phyloP scores from a whole-genome alignment of 2,888 invertebrate genomes.

The Drosophila flavopinicola region DNA sequence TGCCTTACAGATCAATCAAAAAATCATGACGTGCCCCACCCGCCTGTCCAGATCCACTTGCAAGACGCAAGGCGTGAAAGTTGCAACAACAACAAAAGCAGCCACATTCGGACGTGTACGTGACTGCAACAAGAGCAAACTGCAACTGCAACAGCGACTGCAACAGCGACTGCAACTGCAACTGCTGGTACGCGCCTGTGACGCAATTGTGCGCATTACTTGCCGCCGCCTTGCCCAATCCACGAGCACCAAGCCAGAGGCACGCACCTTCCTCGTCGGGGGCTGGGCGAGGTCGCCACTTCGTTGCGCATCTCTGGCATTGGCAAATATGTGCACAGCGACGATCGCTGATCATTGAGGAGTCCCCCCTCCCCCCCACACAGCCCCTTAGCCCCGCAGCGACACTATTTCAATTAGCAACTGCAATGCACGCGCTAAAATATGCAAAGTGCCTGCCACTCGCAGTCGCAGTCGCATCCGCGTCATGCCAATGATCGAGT shows the following conservation, averaged over 20 bases:
- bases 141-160: slow-evolving; percentile 29
- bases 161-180: slow-evolving; percentile 33
- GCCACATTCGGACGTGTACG: slow-evolving; percentile 28
- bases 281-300: slow-evolving; percentile 75
- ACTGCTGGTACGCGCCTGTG: slow-evolving; percentile 53
- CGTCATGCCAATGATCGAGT: slow-evolving; percentile 60
- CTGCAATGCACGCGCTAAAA: slow-evolving; percentile 76
- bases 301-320: slow-evolving; percentile 77
- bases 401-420: slow-evolving; percentile 82
- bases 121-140: slow-evolving; percentile 36
- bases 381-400: slow-evolving; percentile 17
- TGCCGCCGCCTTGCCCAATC: slow-evolving; percentile 33
- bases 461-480: slow-evolving; percentile 47
- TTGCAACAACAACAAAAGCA: slow-evolving; percentile 37
- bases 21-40: slow-evolving; percentile 67
- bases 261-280: slow-evolving; percentile 64
- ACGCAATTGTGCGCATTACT: slow-evolving; percentile 70
- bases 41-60: slow-evolving; percentile 43
- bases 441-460: slow-evolving; percentile 74
- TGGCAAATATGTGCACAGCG: slow-evolving; percentile 73
- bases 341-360: slow-evolving; percentile 52
- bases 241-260: slow-evolving; percentile 22
- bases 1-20: slow-evolving; percentile 82
- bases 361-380: background rate
- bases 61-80: slow-evolving; percentile 46